Evolutionary conservation across 2,113 vertebrate genomes (phyloP).

Genomic region (Phaetusa simplex): DNA sequence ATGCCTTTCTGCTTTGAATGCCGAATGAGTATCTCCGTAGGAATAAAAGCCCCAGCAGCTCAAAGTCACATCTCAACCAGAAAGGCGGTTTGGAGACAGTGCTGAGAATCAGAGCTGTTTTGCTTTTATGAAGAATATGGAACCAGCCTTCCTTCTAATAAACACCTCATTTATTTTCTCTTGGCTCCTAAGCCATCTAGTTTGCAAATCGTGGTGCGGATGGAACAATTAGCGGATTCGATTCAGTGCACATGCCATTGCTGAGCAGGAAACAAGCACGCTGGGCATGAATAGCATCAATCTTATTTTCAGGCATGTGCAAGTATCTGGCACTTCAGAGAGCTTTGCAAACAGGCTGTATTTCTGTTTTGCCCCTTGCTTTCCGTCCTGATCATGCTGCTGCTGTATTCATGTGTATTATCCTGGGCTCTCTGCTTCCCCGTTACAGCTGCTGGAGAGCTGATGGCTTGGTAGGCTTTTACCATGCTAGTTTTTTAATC

Average conservation of each 20-base stretch:
- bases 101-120: background rate
- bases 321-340: slow-evolving; percentile 68
- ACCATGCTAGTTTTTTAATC: background rate
- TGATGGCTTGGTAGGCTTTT: background rate
- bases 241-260: slow-evolving; percentile 65
- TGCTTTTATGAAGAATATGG: slow-evolving; percentile 34
- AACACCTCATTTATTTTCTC: slow-evolving; percentile 77
- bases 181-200: slow-evolving; percentile 62
- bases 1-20: slow-evolving; percentile 31
- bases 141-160: slow-evolving; percentile 25
- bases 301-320: slow-evolving; percentile 61
- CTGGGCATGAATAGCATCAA: slow-evolving; percentile 65
- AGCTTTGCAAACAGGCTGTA: background rate
- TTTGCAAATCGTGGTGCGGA: slow-evolving; percentile 66
- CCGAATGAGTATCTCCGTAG: background rate
- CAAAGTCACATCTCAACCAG: slow-evolving; percentile 10
- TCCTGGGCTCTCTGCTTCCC: background rate
- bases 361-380: background rate
- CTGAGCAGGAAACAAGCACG: slow-evolving; percentile 58
- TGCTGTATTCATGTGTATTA: background rate
- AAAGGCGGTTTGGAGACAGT: background rate
- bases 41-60: slow-evolving; percentile 11
- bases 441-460: background rate
- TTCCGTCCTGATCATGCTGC: background rate
- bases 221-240: slow-evolving; percentile 73